A percentile compares a stretch with the other conserved stretches of the same genome.
Evolutionary conservation across 2,797 vertebrate genomes (phyloP).

Genomic region (Tolypeutes matacus): DNA sequence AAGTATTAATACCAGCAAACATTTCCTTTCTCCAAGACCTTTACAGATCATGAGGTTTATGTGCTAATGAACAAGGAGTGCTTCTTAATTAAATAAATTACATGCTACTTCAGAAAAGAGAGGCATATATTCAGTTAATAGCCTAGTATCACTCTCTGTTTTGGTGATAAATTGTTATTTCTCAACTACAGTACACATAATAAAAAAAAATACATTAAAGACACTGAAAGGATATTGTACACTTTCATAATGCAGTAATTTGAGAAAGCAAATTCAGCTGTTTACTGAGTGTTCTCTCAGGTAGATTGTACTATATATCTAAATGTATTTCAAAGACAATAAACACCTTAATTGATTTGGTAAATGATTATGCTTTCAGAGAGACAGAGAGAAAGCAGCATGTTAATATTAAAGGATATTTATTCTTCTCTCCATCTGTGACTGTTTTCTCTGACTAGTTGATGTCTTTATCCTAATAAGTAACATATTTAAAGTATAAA

Average conservation of each 20-base stretch:
- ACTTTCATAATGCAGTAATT: conserved; percentile 12
- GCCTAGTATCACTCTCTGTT: background rate
- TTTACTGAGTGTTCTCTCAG: background rate
- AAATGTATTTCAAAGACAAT: conserved; percentile 63
- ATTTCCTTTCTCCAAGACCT: background rate
- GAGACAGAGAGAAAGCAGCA: conserved; percentile 12
- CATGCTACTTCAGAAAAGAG: background rate
- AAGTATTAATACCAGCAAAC: background rate
- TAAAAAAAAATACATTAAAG: background rate
- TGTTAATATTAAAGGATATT: conserved; percentile 62
- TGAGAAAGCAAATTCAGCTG: background rate
- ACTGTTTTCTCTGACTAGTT: conserved; percentile 57
- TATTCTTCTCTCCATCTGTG: conserved; percentile 45
- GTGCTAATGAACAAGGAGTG: background rate
- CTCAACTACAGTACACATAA: background rate
- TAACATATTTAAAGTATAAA: conserved; percentile 56
- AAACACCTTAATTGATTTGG: conserved; percentile 64
- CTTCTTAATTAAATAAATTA: background rate
- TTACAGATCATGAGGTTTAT: background rate
- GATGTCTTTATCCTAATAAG: conserved; percentile 51
- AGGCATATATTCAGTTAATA: background rate
- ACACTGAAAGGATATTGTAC: background rate
- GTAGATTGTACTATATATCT: background rate
- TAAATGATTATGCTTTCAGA: conserved; percentile 65
- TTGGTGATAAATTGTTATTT: background rate